Evolutionary conservation across 2,888 invertebrate species (phyloP).

Genomic region (Heliconius ethilla): DNA sequence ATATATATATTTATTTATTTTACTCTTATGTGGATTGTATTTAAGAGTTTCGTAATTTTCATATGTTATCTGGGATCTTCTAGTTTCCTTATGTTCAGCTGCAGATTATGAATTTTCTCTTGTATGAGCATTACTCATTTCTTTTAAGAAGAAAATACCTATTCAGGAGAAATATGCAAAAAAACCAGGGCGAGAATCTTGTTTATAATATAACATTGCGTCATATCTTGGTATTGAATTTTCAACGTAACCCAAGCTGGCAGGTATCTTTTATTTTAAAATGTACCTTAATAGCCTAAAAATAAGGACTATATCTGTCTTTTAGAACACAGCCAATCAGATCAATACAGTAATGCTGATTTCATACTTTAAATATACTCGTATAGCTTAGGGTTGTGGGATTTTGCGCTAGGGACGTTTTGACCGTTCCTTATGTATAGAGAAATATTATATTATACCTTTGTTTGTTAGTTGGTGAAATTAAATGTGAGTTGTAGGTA

Average conservation of each 20-base stretch:
- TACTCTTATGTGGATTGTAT: too few relatives aligned
- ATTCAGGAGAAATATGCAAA: too few relatives aligned
- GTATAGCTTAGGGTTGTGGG: constrained; percentile 2
- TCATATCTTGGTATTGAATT: constrained; percentile 18
- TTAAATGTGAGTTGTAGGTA: background rate
- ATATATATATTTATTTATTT: too few relatives aligned
- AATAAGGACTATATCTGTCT: background rate
- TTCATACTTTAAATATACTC: constrained; percentile 20
- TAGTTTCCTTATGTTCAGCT: too few relatives aligned
- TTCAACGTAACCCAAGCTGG: constrained; percentile 13
- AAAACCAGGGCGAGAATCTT: background rate
- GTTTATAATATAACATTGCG: constrained; percentile 15
- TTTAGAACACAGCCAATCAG: background rate
- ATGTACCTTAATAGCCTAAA: background rate
- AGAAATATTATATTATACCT: background rate
- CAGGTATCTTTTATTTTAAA: background rate
- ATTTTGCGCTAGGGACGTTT: background rate
- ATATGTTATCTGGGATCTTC: too few relatives aligned
- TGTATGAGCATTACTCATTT: too few relatives aligned
- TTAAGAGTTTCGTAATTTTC: too few relatives aligned
- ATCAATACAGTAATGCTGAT: constrained; percentile 26
- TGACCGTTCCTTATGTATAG: background rate
- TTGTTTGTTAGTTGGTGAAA: background rate
- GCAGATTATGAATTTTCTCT: too few relatives aligned
- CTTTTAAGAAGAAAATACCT: too few relatives aligned